phyloP scores from a whole-genome alignment of 2,797 vertebrate genomes.

The Tapera naevia region DNA sequence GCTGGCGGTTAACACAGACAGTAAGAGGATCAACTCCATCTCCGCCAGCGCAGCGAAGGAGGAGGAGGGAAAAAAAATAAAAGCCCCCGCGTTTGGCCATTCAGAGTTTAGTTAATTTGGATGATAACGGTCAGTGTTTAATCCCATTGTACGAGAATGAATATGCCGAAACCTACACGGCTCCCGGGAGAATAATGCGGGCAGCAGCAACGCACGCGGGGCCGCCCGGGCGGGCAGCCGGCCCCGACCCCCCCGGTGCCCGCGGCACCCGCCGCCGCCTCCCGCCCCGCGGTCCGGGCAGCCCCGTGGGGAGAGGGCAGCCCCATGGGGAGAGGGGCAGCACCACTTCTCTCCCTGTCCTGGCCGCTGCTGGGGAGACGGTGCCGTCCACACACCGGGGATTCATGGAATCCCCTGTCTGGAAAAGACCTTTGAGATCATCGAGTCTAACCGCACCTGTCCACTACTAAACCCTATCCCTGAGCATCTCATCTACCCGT shows the following conservation, averaged over 20 bases:
- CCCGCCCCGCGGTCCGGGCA: background rate
- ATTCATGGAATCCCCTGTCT: no score
- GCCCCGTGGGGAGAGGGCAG: no score
- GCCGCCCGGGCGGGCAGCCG: background rate
- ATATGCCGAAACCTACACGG: conserved; percentile 64
- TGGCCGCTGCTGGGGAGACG: no score
- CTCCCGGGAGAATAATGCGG: conserved; percentile 11
- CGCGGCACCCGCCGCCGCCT: background rate
- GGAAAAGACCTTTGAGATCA: no score
- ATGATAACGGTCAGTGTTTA: conserved; percentile 77
- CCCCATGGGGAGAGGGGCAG: no score
- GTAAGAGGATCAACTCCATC: conserved; percentile 80
- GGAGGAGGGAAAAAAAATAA: background rate
- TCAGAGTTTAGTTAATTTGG: conserved; percentile 78
- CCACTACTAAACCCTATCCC: no score
- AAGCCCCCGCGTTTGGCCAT: conserved; percentile 60
- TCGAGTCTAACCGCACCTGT: no score
- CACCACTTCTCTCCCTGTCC: no score
- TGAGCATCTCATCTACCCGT: no score
- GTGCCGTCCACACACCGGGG: no score
- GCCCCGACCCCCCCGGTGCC: no score
- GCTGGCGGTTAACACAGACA: conserved; percentile 79
- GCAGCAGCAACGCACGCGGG: background rate
- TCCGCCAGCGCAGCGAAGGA: conserved; percentile 34
- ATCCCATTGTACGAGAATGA: conserved; percentile 77